Evolutionary conservation across 1,140 invertebrate species (phyloP).

Genomic region (Formica exsecta): DNA sequence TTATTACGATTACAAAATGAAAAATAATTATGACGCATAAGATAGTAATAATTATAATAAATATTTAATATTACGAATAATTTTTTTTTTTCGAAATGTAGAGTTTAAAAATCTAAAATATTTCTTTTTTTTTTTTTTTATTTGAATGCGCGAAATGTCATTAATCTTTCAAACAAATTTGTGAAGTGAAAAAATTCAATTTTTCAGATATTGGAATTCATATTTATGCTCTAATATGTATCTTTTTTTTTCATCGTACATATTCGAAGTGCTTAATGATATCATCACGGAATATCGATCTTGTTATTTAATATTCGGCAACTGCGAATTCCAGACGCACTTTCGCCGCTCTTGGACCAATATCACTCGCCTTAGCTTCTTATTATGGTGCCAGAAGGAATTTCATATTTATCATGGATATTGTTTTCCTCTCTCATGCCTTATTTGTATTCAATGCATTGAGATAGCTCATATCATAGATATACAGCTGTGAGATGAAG

Average conservation of each 20-base stretch:
- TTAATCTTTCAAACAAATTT: slow-evolving; percentile 24
- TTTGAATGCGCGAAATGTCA: background rate
- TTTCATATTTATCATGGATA: slow-evolving; percentile 81
- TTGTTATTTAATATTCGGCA: slow-evolving; percentile 75
- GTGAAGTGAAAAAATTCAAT: no score
- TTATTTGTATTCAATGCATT: slow-evolving; percentile 81
- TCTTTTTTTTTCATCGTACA: background rate
- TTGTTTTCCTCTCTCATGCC: slow-evolving; percentile 74
- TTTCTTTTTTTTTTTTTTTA: background rate
- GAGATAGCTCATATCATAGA: slow-evolving; percentile 69
- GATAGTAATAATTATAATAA: background rate
- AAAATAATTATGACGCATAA: background rate
- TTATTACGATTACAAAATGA: background rate
- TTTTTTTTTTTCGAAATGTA: background rate
- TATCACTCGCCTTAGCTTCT: slow-evolving; percentile 58
- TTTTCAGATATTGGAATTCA: slow-evolving; percentile 50
- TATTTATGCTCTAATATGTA: slow-evolving; percentile 31
- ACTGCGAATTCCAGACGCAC: slow-evolving; percentile 61
- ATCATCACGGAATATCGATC: slow-evolving; percentile 69
- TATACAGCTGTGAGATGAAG: slow-evolving; percentile 67
- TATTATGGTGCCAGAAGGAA: slow-evolving; percentile 68
- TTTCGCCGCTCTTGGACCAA: slow-evolving; percentile 58
- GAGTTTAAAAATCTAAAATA: background rate
- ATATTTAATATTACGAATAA: background rate
- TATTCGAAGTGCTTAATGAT: slow-evolving; percentile 8